Conservation (phyloP, 2,113 vertebrate species). For the Fulica atra region DNA sequence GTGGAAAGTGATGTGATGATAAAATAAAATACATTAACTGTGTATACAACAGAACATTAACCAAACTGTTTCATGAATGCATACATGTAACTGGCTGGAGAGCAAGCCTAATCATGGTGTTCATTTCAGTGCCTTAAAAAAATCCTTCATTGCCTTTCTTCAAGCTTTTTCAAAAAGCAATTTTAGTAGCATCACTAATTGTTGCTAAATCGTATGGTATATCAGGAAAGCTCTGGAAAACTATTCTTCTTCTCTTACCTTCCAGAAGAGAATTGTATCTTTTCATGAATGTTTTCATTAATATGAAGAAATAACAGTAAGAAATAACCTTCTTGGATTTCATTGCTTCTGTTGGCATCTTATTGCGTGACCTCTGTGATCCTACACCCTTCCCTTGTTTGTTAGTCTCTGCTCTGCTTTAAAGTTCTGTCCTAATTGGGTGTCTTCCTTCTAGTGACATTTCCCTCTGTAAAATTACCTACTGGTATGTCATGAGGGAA, state of each 20-base stretch:
- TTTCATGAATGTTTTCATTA: no score
- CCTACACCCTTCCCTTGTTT: not conserved
- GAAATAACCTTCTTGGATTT: not conserved
- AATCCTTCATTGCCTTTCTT: not conserved
- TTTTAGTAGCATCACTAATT: not conserved
- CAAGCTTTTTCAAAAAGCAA: not conserved
- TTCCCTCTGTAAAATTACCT: not conserved
- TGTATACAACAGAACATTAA: not conserved
- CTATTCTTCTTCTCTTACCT: not conserved
- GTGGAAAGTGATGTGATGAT: not conserved
- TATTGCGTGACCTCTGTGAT: not conserved
- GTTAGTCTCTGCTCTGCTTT: not conserved
- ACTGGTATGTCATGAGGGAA: not conserved
- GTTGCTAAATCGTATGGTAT: not conserved
- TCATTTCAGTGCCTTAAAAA: not conserved
- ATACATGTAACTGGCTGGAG: not conserved
- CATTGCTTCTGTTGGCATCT: not conserved
- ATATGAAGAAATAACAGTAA: not conserved
- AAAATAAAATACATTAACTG: not conserved
- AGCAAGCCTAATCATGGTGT: not conserved
- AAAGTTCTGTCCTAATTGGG: not conserved
- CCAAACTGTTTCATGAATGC: not conserved
- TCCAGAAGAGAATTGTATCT: not conserved
- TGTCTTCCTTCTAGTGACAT: not conserved
- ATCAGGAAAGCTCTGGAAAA: not conserved